These are phyloP conservation scores for Pelobates cultripes DNA, from an alignment of 2,797 vertebrate species.

Conservation along the genomic window DNA sequence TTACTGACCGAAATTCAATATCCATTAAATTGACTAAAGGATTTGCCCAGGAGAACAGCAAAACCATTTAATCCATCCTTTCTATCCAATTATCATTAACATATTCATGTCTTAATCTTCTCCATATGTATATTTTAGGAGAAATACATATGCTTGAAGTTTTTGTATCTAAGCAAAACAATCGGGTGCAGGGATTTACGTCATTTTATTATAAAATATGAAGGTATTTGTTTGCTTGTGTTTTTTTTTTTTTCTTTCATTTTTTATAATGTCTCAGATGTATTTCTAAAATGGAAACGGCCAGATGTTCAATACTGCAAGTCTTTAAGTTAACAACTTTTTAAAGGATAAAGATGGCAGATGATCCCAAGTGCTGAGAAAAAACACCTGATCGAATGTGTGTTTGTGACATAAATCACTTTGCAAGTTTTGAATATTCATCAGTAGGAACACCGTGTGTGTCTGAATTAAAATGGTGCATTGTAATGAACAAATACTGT, in stretches of 20 bases:
- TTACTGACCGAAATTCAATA: constrained; percentile 17
- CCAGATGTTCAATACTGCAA: constrained; percentile 14
- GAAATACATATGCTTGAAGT: background rate
- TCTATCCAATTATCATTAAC: constrained; percentile 4
- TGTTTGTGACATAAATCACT: constrained; percentile 26
- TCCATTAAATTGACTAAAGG: background rate
- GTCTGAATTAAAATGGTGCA: constrained; percentile 5
- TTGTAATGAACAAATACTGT: constrained; percentile 9
- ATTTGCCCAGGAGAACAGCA: constrained; percentile 8
- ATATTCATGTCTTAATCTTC: background rate
- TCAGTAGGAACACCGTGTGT: background rate
- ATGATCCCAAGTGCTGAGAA: background rate
- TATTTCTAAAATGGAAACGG: background rate
- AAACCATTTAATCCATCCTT: background rate
- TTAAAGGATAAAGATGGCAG: constrained; percentile 13
- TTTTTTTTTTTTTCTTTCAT: background rate
- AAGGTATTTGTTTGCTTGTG: background rate
- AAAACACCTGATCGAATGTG: background rate
- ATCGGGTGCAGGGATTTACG: background rate
- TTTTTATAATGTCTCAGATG: background rate
- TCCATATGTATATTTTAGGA: background rate
- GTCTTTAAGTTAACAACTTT: constrained; percentile 26
- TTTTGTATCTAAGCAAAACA: background rate
- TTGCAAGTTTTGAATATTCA: constrained; percentile 26
- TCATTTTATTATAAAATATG: too few relatives aligned